These are phyloP conservation scores for Conops quadrifasciatus DNA, from an alignment of 2,888 invertebrate species.

Conservation along the genomic window DNA sequence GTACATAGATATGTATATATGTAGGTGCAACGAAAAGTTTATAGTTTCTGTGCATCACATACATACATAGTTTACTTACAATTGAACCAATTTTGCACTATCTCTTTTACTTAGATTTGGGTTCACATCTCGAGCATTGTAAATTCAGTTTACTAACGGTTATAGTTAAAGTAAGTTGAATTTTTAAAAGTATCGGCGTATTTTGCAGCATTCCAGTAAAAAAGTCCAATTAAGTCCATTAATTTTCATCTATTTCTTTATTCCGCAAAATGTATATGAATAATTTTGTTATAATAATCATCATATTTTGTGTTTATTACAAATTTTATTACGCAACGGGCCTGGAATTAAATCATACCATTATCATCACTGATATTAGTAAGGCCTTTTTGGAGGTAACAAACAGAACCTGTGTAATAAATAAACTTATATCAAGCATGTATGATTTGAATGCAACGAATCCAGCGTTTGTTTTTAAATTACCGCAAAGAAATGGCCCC, in stretches of 20 bases:
- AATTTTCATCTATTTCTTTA: background rate
- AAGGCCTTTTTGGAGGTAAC: slow-evolving; percentile 56
- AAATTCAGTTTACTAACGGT: slow-evolving; percentile 5
- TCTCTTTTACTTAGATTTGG: background rate
- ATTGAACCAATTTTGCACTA: no score
- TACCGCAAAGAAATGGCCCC: slow-evolving; percentile 47
- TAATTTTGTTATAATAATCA: background rate
- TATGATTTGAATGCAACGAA: slow-evolving; percentile 53
- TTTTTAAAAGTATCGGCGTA: background rate
- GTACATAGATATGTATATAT: no score
- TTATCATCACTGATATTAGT: slow-evolving; percentile 52
- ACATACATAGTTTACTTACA: no score
- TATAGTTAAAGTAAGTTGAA: slow-evolving; percentile 1
- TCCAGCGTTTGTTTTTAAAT: slow-evolving; percentile 55
- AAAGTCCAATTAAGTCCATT: background rate
- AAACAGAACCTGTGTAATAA: slow-evolving; percentile 50
- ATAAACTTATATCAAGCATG: slow-evolving; percentile 56
- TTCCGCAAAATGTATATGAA: background rate
- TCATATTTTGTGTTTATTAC: background rate
- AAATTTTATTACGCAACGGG: background rate
- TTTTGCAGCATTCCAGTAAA: background rate
- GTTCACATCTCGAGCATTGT: background rate
- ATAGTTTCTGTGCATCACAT: no score
- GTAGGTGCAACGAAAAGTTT: no score
- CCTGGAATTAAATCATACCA: slow-evolving; percentile 16